Base-by-base conservation (phyloP, 1,140 invertebrate genomes). In the Calycopis cecrops region DNA sequence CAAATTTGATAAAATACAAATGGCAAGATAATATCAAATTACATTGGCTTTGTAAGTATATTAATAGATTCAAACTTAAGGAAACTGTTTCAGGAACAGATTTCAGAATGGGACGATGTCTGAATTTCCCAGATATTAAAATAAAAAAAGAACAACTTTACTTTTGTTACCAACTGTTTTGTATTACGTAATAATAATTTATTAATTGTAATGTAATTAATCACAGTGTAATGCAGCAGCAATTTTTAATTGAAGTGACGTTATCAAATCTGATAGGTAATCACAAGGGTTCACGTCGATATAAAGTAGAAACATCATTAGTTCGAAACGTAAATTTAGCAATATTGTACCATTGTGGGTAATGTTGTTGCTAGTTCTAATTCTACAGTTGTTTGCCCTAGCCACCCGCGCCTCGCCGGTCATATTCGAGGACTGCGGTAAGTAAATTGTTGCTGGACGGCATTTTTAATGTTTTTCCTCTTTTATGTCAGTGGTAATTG, bases 381-480 rank as follows among this genome's bases (percentile, higher is more conserved):
- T 67, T 12, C 33, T 67, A 50, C 53, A 63, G 17, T 49, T 69
- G 33, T 47, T 57, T 48, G 18, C 63, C 11, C 56, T 58, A 52
- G 42, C 63, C 47, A 54, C 61, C 51, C 55, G 52, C 51, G 63
- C 67, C 52, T 62, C 40, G 16, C 40, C 65, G 21, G 73, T 78
- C 17, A 47, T 68, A 33, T 79, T 76, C 57, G 63, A 74, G 64
- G 76, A 76, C 51, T 79, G 76, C 59, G 76, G 76, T 79, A 64
- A 74, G 73, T 56, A 44, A 53, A 12, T 14, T 47, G 14, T n/a
- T 12, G 18, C 10, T 33, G 44, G 11, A 3, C 47, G 44, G 9
- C 17, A 35, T 54, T 40, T 28, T 28, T 28, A 3, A 28, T 28
- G 21, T 28, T 28, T 28, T 28, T 28, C 21, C 21, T 28, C 21